These are phyloP conservation scores for Capromys pilorides DNA, from an alignment of 2,797 vertebrate species.

Conservation along the genomic window DNA sequence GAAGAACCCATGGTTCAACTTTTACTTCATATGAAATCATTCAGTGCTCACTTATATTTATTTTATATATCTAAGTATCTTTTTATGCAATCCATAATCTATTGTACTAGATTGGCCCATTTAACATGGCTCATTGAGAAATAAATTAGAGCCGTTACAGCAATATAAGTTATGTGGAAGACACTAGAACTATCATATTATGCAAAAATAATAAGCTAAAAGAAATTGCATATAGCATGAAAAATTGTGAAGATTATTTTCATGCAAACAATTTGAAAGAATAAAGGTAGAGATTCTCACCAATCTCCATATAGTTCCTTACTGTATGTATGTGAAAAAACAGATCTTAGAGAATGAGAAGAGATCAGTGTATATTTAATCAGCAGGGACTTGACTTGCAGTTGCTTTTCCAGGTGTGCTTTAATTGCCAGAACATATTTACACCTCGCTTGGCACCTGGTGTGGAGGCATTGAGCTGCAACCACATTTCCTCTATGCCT, in stretches of 20 bases:
- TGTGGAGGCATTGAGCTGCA: background rate
- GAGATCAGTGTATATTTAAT: background rate
- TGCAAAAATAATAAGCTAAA: constrained; percentile 4
- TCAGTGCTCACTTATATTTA: background rate
- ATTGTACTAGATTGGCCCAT: background rate
- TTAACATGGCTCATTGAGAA: background rate
- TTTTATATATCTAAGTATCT: background rate
- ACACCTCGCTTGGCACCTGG: background rate
- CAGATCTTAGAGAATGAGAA: background rate
- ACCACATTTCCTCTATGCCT: background rate
- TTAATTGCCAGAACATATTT: constrained; percentile 36
- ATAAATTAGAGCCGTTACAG: background rate
- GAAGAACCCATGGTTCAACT: background rate
- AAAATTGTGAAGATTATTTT: background rate
- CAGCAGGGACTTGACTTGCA: background rate
- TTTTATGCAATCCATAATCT: background rate
- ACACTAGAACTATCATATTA: background rate
- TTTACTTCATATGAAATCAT: background rate
- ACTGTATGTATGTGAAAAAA: background rate
- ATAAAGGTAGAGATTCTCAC: background rate
- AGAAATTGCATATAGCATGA: background rate
- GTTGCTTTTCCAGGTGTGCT: background rate
- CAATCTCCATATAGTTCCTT: background rate
- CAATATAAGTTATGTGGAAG: background rate
- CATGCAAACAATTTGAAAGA: background rate